Conservation (phyloP, 2,888 invertebrate genomes). For the Cheilosia urbana region DNA sequence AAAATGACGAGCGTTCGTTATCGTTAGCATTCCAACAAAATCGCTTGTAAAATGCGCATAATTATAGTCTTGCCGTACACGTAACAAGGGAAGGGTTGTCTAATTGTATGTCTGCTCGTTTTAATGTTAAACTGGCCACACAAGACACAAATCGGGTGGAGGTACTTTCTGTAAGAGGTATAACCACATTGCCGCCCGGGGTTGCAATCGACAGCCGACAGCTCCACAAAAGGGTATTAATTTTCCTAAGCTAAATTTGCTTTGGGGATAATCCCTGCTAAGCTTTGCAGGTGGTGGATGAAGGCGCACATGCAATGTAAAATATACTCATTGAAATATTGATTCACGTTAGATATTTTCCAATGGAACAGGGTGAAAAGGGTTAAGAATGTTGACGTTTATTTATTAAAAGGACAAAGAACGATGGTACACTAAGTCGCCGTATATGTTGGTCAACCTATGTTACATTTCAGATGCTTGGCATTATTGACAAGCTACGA, state of each 20-base stretch:
- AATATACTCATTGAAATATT: slow-evolving; percentile 65
- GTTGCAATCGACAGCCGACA: slow-evolving; percentile 52
- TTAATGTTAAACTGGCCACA: slow-evolving; percentile 29
- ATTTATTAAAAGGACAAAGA: slow-evolving; percentile 62
- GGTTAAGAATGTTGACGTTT: slow-evolving; percentile 65
- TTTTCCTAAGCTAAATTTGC: slow-evolving; percentile 78
- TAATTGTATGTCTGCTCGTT: slow-evolving; percentile 40
- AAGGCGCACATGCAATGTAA: slow-evolving; percentile 32
- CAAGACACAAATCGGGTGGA: neutral
- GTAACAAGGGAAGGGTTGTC: neutral
- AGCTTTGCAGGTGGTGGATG: slow-evolving; percentile 76
- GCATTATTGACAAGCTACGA: slow-evolving; percentile 1
- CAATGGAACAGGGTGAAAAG: slow-evolving; percentile 56
- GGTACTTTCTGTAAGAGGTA: slow-evolving; percentile 44
- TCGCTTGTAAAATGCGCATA: slow-evolving; percentile 38
- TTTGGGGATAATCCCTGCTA: slow-evolving; percentile 77
- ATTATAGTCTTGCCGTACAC: slow-evolving; percentile 15
- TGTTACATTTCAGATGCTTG: slow-evolving; percentile 24
- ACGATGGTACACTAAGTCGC: slow-evolving; percentile 19
- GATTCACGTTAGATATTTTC: slow-evolving; percentile 57
- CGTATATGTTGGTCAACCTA: slow-evolving; percentile 56
- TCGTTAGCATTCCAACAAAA: slow-evolving; percentile 45
- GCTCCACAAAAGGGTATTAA: slow-evolving; percentile 77
- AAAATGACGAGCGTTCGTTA: slow-evolving; percentile 37
- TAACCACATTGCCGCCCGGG: slow-evolving; percentile 28